Conservation (phyloP, 2,797 vertebrate species). For the Synaphobranchus kaupii region DNA sequence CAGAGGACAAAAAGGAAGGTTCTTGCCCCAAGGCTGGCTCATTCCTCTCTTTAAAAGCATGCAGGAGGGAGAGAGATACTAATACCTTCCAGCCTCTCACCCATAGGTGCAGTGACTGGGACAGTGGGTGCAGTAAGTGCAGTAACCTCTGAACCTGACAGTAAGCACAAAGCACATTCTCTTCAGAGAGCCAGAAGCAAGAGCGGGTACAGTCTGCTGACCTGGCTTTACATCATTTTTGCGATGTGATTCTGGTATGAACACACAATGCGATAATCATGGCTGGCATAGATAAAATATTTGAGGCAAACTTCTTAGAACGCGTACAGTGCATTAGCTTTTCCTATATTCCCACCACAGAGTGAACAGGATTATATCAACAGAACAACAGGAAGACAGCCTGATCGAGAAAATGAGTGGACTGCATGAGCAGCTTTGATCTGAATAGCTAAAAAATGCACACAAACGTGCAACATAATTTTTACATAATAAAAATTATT, state of each 20-base stretch:
- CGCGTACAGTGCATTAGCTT: not conserved
- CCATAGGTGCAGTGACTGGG: slow-evolving; percentile 13
- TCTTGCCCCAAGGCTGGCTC: not conserved
- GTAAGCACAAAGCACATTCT: not conserved
- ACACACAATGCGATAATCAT: not conserved
- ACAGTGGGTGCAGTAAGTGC: slow-evolving; percentile 22
- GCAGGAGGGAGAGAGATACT: slow-evolving; percentile 6
- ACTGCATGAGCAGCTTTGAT: not conserved
- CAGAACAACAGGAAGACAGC: not conserved
- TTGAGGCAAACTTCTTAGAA: not conserved
- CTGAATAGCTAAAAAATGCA: not conserved
- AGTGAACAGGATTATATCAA: not conserved
- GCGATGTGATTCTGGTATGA: not conserved
- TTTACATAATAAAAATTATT: too few relatives aligned
- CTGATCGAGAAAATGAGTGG: not conserved
- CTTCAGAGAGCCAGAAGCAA: not conserved
- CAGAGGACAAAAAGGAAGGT: slow-evolving; percentile 16
- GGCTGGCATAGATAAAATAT: not conserved
- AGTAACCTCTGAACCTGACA: slow-evolving; percentile 22
- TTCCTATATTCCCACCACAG: not conserved
- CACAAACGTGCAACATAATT: not conserved
- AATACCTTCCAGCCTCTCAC: slow-evolving; percentile 6
- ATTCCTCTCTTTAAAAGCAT: slow-evolving; percentile 7
- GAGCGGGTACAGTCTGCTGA: not conserved
- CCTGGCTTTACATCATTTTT: not conserved